Base-by-base conservation (phyloP, 2,113 vertebrate genomes). In the Catharus fuscescens region DNA sequence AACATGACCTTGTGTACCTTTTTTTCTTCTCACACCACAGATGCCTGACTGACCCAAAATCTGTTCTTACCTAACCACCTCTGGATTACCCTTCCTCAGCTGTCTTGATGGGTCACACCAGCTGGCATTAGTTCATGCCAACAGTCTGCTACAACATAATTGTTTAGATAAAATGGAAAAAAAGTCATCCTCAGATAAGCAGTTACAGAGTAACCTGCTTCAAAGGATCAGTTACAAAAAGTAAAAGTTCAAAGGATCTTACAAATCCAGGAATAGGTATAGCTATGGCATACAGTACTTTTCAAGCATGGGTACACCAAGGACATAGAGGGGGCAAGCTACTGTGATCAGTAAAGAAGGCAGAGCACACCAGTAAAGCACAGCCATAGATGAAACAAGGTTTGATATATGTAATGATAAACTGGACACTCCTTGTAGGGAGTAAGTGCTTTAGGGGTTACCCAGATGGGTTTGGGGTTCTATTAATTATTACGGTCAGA, bases 321-420 rank as follows among this genome's bases (percentile, higher is more conserved):
- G 28, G 44, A 67, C 70, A 54, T 3, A 24, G 44, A 72, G 14
- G 69, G 18, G 36, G 12, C 2, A 12, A 79, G 28, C 52, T 67
- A 47, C 29, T 18, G 1, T 4, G 12, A 67, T 20, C 14, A 65
- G 34, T 25, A 70, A 40, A 61, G 53, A 47, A 42, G 61, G 53
- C 53, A 86, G 60, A 84, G 53, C 24, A 83, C 17, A 18, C 10
- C 15, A 32, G 65, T 38, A 47, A 69, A 86, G 40, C 61, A 91
- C 20, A 84, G 69, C 48, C 70, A 34, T 3, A 71, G 18, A 44
- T 48, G 26, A 92, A 50, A 81, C 24, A 44, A 19, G 26, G 34
- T 40, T 59, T 7, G 19, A 45, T 8, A 34, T 4, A 53, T 1
- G 0, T 8, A 59, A 69, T 0, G 0, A 88, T n/a, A 31, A 81